Evolutionary conservation across 2,113 vertebrate genomes (phyloP).

Genomic region (Picathartes gymnocephalus): DNA sequence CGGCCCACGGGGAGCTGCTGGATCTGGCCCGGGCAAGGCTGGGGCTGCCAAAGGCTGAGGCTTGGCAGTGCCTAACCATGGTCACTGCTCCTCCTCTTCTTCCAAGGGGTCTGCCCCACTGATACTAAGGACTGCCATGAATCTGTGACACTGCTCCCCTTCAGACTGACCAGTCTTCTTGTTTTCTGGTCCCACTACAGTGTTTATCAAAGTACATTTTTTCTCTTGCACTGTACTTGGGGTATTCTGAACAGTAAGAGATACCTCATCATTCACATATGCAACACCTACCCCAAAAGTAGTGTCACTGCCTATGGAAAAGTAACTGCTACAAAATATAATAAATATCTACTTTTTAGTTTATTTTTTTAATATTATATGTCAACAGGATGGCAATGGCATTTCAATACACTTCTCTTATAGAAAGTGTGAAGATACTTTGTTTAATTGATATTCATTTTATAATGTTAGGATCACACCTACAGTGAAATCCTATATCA

Average conservation of each 20-base stretch:
- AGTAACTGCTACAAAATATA: background rate
- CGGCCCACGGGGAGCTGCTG: background rate
- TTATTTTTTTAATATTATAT: background rate
- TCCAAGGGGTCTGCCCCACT: background rate
- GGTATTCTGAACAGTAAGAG: background rate
- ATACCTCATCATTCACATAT: background rate
- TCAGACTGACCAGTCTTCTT: background rate
- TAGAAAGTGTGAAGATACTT: background rate
- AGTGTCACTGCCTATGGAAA: background rate
- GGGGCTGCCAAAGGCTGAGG: accelerated
- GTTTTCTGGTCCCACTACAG: background rate
- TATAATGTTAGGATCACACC: background rate
- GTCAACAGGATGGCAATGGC: background rate
- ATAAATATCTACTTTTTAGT: background rate
- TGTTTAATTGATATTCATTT: background rate
- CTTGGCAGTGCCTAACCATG: background rate
- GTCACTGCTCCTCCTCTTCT: background rate
- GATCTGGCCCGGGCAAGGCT: background rate
- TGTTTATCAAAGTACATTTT: background rate
- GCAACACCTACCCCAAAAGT: background rate
- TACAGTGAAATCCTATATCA: background rate
- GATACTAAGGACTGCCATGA: background rate
- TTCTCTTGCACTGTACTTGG: background rate
- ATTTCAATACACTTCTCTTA: background rate
- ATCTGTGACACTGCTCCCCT: background rate